A percentile compares a stretch with the other conserved stretches of the same genome.
phyloP scores from a whole-genome alignment of 2,888 invertebrate genomes.

The Molanna angustata region DNA sequence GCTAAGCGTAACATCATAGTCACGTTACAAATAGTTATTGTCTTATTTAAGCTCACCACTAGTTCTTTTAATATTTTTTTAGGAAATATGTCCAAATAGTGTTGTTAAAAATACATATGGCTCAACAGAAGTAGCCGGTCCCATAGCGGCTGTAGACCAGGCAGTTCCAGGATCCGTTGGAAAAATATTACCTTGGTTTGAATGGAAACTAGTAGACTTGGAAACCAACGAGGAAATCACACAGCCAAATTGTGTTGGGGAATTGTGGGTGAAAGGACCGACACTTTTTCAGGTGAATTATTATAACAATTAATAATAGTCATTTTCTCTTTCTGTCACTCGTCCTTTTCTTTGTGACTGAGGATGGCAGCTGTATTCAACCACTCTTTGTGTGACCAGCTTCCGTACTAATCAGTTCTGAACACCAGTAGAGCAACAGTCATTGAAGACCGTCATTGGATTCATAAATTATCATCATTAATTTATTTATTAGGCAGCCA shows the following conservation, averaged over 20 bases:
- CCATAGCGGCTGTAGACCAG: not conserved
- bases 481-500: not conserved
- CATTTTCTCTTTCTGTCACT: not conserved
- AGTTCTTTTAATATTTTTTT: not conserved
- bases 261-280: constrained; percentile 45
- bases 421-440: not conserved
- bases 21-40: no score
- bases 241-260: constrained; percentile 41
- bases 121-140: constrained; percentile 33
- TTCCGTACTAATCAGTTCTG: not conserved
- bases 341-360: no score
- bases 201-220: constrained; percentile 12
- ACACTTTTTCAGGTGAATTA: constrained; percentile 8
- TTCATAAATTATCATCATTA: not conserved
- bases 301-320: not conserved
- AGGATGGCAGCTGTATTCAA: no score
- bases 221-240: not conserved
- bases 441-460: not conserved
- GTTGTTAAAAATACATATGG: constrained; percentile 35
- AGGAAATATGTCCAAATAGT: constrained; percentile 32
- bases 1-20: no score
- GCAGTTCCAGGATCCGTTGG: not conserved
- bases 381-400: no score
- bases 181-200: constrained; percentile 16
- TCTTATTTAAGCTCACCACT: no score